phyloP scores from a whole-genome alignment of 2,113 vertebrate genomes.

The human (Homo sapiens) region GRCh38 chr2:166798001-166798500 shows the following conservation, averaged over 20 bases:
- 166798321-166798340: not conserved
- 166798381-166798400: not conserved
- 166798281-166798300: not conserved
- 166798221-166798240: too few species aligned
- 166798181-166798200: too few species aligned
- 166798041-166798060: too few species aligned
- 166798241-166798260: not conserved
- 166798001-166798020: too few species aligned
- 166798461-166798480: conserved; percentile 2
- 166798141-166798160: too few species aligned
- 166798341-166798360: not conserved
- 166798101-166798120: too few species aligned
- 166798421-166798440: conserved; percentile 30
- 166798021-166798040: too few species aligned
- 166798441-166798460: conserved; percentile 33
- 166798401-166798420: conserved; percentile 22
- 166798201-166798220: too few species aligned
- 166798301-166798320: not conserved
- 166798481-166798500: not conserved
- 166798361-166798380: not conserved
- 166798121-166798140: too few species aligned
- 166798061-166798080: too few species aligned
- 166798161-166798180: too few species aligned
- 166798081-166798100: too few species aligned
- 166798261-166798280: not conserved